phyloP scores from a whole-genome alignment of 1,140 invertebrate species.

The Maconellicoccus hirsutus region DNA sequence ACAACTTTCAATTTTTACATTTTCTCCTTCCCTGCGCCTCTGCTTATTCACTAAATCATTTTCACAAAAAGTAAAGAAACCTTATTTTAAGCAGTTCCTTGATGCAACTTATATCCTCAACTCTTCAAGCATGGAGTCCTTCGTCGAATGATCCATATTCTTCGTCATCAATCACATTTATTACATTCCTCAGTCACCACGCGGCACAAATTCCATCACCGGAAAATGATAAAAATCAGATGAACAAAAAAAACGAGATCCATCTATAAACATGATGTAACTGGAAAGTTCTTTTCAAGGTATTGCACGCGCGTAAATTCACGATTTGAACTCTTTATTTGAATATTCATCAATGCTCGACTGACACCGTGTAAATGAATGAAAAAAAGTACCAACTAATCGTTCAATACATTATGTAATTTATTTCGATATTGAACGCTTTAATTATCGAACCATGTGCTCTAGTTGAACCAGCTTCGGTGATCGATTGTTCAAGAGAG shows the following conservation, averaged over 20 bases:
- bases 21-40: too few relatives aligned
- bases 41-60: too few relatives aligned
- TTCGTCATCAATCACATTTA: too few relatives aligned
- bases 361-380: not conserved
- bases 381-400: not conserved
- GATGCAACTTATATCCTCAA: too few relatives aligned
- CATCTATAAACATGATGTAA: not conserved
- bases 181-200: not conserved
- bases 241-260: not conserved
- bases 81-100: too few relatives aligned
- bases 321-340: not conserved
- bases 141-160: too few relatives aligned
- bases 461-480: not conserved
- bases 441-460: not conserved
- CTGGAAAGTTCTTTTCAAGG: conserved; percentile 1
- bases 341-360: not conserved
- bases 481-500: too few relatives aligned
- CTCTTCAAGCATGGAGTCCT: too few relatives aligned
- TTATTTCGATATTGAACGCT: not conserved
- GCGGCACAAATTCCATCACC: not conserved
- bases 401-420: not conserved
- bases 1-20: too few relatives aligned
- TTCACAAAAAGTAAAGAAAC: too few relatives aligned
- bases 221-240: not conserved
- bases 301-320: not conserved